Conservation (phyloP, 2,888 invertebrate genomes). For the Leptopilina syphax region DNA sequence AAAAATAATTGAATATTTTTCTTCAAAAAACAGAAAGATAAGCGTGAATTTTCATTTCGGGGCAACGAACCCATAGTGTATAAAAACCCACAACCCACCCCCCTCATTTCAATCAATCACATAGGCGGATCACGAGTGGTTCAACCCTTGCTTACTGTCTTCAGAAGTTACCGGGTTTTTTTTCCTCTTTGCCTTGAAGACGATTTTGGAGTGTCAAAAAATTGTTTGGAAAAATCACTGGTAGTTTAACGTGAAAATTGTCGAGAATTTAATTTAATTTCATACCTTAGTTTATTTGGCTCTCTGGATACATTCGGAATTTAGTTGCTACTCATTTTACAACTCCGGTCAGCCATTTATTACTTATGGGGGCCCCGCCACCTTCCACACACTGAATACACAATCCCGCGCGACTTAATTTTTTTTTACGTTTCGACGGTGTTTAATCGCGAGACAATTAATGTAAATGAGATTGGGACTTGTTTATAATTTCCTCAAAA, state of each 20-base stretch:
- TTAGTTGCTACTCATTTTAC: constrained; percentile 49
- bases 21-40: constrained; percentile 45
- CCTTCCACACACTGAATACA: constrained; percentile 25
- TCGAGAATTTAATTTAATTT: constrained; percentile 9
- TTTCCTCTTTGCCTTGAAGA: not conserved
- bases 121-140: constrained; percentile 39
- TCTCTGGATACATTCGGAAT: constrained; percentile 47
- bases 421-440: not conserved
- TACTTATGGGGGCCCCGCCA: constrained; percentile 41
- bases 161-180: constrained; percentile 29
- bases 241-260: constrained; percentile 12
- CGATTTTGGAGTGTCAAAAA: not conserved
- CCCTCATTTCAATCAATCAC: constrained; percentile 44
- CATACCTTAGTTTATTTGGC: constrained; percentile 50
- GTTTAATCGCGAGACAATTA: not conserved
- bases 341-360: constrained; percentile 55
- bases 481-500: constrained; percentile 13
- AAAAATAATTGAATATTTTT: constrained; percentile 31
- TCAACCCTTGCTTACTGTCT: constrained; percentile 37
- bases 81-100: constrained; percentile 37
- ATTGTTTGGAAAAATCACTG: not conserved
- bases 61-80: constrained; percentile 31
- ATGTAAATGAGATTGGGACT: not conserved
- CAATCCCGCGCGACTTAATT: constrained; percentile 43
- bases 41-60: constrained; percentile 26